Conservation (phyloP, 1,140 invertebrate species). For the Papilio machaon region DNA sequence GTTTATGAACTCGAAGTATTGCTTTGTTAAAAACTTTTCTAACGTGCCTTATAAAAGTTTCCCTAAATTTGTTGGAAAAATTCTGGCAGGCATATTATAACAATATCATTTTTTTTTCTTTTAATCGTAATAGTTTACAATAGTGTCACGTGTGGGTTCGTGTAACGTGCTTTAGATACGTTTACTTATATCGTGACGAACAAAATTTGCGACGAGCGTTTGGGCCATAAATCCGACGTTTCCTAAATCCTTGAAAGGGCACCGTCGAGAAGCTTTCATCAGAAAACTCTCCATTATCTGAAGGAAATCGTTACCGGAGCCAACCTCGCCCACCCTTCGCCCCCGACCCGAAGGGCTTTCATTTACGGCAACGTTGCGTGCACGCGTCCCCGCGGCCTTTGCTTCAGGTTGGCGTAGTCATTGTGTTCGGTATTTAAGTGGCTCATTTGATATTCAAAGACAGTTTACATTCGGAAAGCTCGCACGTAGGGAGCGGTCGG, state of each 20-base stretch:
- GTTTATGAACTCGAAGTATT: constrained; percentile 1
- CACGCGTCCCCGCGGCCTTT: constrained; percentile 73
- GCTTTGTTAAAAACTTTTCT: constrained; percentile 5
- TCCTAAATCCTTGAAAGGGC: constrained; percentile 77
- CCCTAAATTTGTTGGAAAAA: background rate
- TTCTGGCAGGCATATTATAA: background rate
- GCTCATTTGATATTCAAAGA: constrained; percentile 81
- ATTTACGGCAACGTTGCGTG: constrained; percentile 78
- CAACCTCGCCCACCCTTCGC: constrained; percentile 70
- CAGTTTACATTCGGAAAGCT: constrained; percentile 78
- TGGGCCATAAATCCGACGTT: constrained; percentile 73
- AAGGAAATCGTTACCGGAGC: constrained; percentile 79
- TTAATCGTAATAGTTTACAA: constrained; percentile 25
- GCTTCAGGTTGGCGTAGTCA: constrained; percentile 78
- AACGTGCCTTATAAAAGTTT: constrained; percentile 11
- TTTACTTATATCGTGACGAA: constrained; percentile 61
- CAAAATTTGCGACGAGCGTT: constrained; percentile 71
- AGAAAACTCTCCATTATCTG: constrained; percentile 80
- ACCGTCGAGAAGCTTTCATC: constrained; percentile 77
- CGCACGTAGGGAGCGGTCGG: constrained; percentile 65
- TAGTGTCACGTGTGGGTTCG: constrained; percentile 50
- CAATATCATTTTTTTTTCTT: constrained; percentile 6
- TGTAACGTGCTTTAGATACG: constrained; percentile 65
- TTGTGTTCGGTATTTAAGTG: constrained; percentile 79
- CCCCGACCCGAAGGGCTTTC: constrained; percentile 71